phyloP scores from a whole-genome alignment of 2,797 vertebrate species.

The Etheostoma nigrum region DNA sequence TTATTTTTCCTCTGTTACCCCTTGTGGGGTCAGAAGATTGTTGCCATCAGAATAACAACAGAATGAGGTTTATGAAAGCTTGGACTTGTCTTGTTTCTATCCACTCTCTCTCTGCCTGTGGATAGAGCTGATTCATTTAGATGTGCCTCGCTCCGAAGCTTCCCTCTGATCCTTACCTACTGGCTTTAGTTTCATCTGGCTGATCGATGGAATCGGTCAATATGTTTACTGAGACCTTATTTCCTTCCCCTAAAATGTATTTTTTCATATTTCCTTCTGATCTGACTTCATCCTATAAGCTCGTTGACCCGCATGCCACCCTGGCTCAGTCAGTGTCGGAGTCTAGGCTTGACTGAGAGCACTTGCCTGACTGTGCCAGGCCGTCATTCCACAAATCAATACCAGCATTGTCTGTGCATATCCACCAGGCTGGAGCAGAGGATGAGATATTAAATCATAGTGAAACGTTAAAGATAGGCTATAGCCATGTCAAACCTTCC shows the following conservation, averaged over 20 bases:
- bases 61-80: slow-evolving; percentile 72
- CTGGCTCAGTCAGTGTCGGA: slow-evolving; percentile 37
- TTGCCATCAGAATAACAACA: slow-evolving; percentile 71
- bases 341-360: slow-evolving; percentile 65
- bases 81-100: slow-evolving; percentile 54
- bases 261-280: slow-evolving; percentile 64
- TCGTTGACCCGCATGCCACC: slow-evolving; percentile 61
- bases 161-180: slow-evolving; percentile 56
- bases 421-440: slow-evolving; percentile 58
- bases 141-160: slow-evolving; percentile 35
- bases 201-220: slow-evolving; percentile 73
- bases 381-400: slow-evolving; percentile 76
- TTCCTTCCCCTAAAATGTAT: slow-evolving; percentile 64
- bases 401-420: slow-evolving; percentile 68
- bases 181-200: slow-evolving; percentile 70
- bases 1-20: slow-evolving; percentile 71
- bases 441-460: slow-evolving; percentile 75
- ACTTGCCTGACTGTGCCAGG: slow-evolving; percentile 54
- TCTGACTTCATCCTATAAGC: slow-evolving; percentile 70
- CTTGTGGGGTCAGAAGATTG: slow-evolving; percentile 71
- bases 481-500: slow-evolving; percentile 56
- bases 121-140: slow-evolving; percentile 48
- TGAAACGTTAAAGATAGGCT: slow-evolving; percentile 68
- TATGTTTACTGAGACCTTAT: slow-evolving; percentile 75
- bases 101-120: slow-evolving; percentile 41